Evolutionary conservation across 2,113 vertebrate genomes (phyloP), one percentile per base, ranked within the genome.

Genomic region (Mobula birostris): DNA sequence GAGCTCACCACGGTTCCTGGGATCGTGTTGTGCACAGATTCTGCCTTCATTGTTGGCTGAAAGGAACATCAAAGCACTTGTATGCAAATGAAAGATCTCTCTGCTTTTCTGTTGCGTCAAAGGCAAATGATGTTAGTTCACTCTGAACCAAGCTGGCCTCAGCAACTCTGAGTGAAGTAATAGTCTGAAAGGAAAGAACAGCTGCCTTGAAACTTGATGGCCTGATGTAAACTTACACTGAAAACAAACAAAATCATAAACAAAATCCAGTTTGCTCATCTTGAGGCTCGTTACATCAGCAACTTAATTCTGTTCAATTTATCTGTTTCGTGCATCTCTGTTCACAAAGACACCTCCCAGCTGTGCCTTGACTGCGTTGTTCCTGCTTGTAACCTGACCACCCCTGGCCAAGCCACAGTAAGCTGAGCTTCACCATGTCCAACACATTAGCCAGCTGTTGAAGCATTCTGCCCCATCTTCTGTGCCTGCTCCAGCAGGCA

Each of bases 301-400:
- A 11, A 5, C 27, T 87, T 24, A 61, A 61, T 87, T 29, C 83
- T 27, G 21, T 63, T 63, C 79, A 24, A 40, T 63, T 14, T 29
- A 88, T 63, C 83, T 88, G 83, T 88, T 88, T 63, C 29, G 83
- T 12, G 4, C 83, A 61, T 87, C 80, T 48, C 17, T 1, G 24
- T 85, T 85, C 12, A 48, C 48, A 29, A 61, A 61, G 36, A 48
- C 90, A 29, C 90, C 48, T 90, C 32, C 32, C 63, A 72, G 63
- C 90, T 92, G 63, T 92, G 90, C 66, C 36, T 24, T 92, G 90
- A 32, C 21, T 92, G 15, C 68, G 9, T 1, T 19, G 19, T 66
- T 72, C 90, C 68, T 72, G 68, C 90, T 66, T n/a, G 90, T 92
- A 92, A 92, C 68, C 90, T 5, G 68, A 92, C 70, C 90, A 40